These are phyloP conservation scores for Pelobates fuscus DNA, from an alignment of 2,113 vertebrate genomes.

Conservation along the genomic window DNA sequence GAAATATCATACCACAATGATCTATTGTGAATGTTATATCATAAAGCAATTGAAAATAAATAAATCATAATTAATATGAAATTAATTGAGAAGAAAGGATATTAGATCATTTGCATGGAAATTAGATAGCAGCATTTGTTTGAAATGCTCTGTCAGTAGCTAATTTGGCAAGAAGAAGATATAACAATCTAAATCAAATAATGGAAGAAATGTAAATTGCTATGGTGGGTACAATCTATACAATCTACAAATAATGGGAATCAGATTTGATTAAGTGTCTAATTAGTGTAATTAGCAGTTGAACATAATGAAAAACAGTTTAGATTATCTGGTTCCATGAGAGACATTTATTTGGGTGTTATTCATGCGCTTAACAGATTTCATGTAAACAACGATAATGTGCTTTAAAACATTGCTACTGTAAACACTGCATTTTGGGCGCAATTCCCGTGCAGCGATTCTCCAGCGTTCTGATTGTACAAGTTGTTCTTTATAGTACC, in stretches of 20 bases:
- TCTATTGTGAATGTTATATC: conserved; percentile 1
- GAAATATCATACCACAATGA: not conserved
- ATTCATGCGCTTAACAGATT: not conserved
- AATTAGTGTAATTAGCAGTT: conserved; percentile 5
- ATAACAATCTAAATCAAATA: not conserved
- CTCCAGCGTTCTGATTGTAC: too few species aligned
- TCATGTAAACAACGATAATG: not conserved
- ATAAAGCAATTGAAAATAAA: conserved; percentile 19
- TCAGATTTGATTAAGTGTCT: conserved; percentile 6
- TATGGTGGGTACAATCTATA: not conserved
- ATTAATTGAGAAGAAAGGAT: conserved; percentile 58
- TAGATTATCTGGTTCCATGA: not conserved
- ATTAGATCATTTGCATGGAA: conserved; percentile 67
- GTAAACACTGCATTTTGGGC: too few species aligned
- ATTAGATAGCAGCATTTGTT: conserved; percentile 62
- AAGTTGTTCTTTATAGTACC: too few species aligned
- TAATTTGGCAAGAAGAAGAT: conserved; percentile 10
- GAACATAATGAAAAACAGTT: not conserved
- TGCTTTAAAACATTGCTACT: too few species aligned
- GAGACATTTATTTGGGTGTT: not conserved
- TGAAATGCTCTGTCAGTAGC: conserved; percentile 53
- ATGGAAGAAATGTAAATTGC: conserved; percentile 2
- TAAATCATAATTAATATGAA: conserved; percentile 36
- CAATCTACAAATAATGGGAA: not conserved
- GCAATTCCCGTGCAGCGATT: too few species aligned